Evolutionary conservation across 1,140 invertebrate species (phyloP), one percentile per base, ranked within the genome.

Genomic region (Oreohelix idahoensis): DNA sequence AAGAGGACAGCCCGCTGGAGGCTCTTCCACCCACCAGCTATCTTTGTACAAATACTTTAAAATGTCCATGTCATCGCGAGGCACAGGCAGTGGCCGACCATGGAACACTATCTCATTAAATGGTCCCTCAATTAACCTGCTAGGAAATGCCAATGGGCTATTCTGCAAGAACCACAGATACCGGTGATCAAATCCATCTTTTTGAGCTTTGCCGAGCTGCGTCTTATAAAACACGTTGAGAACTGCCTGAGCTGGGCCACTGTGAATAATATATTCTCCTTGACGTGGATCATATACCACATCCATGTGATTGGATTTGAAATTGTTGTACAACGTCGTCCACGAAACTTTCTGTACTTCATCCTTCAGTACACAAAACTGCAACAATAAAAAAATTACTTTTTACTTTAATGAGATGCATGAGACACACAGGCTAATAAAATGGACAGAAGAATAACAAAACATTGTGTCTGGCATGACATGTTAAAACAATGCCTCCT

Each of bases 1-100:
- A 15, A 17, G 5, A 32, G 63, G 20, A 74, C 94, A 94, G 71
- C 93, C 93, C 69, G 92, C 92, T 10, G 94, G 94, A 77, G 92
- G 92, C 35, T 93, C 88, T 84, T 94, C 94, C 84, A 94, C 91
- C 94, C 94, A 95, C 94, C 94, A 95, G 81, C 93, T 93, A 69
- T 94, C 93, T 4, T 94, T 94, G 89, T 94, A 95, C 58, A 95
- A 93, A 88, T 95, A 94, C 85, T 95, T 95, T 84, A 94, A 94
- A 42, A 95, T 92, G 89, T 95, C 94, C 42, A 94, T 93, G 80
- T 94, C 94, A 88, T 95, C 94, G 51, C 93, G 86, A 2, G 94
- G 94, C 26, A 94, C 94, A 11, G 94, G 94, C 29, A 95, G 85
- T 13, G 91, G 79, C 53, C 92, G 86, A 29, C 92, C 92, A 32